These are phyloP conservation scores for Aegithalos caudatus DNA, from an alignment of 2,113 vertebrate species.

Conservation along the genomic window DNA sequence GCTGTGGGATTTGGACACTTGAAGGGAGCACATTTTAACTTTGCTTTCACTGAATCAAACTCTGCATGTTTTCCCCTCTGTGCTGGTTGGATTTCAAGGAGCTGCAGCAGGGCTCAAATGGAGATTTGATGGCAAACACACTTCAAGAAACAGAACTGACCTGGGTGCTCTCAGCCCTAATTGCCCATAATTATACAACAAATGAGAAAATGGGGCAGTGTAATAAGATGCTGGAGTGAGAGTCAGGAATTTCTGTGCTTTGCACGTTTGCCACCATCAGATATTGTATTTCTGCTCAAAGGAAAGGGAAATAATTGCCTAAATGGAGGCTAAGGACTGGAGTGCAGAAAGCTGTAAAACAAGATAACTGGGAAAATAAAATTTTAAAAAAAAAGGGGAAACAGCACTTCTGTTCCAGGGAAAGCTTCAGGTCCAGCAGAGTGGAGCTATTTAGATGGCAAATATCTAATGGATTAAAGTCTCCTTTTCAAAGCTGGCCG, in stretches of 20 bases:
- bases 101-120: background rate
- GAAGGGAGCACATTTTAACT: background rate
- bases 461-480: background rate
- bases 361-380: conserved; percentile 12
- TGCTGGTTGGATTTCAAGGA: background rate
- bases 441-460: background rate
- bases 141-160: background rate
- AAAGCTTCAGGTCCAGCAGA: background rate
- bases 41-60: background rate
- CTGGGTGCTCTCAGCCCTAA: background rate
- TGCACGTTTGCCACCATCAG: background rate
- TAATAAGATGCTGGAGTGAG: background rate
- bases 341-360: conserved; percentile 34
- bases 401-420: background rate
- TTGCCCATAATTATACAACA: background rate
- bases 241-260: background rate
- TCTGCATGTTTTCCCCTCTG: fast-evolving
- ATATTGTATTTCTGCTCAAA: background rate
- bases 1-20: background rate
- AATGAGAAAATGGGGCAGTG: background rate
- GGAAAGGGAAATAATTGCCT: background rate
- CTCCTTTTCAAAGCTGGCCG: background rate
- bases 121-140: background rate
- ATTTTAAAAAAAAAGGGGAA: background rate
- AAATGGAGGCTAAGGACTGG: background rate